Base-by-base conservation (phyloP, 2,113 vertebrate species). In the Ailuropoda melanoleuca region DNA sequence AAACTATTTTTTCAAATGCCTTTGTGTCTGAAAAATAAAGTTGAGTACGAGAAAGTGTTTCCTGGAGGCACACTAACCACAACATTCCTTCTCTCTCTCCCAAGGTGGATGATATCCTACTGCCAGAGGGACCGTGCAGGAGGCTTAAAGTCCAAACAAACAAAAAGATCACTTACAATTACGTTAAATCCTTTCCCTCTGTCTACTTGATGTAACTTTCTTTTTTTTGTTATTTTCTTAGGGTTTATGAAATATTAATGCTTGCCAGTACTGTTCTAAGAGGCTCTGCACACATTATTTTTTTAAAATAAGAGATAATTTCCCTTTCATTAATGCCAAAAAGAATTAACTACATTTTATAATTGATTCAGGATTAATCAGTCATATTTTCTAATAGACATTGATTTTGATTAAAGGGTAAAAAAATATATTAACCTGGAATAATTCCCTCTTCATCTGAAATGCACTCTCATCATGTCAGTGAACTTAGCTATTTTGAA, bases 371-470 rank as follows among this genome's bases (percentile, higher is more conserved):
- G 60, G 34, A 82, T 96, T 86, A 81, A 94, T 94, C 95, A 90
- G 50, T 82, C 64, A 84, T 70, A 83, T 82, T 95, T 93, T 96
- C 39, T 56, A 78, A 97, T 75, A 93, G 43, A 91, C 37, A 46
- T 70, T 83, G 53, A 87, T 95, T 95, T 95, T 97, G 48, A 95
- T 97, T 80, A 86, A 85, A 96, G 84, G 37, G 24, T 53, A 31
- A 82, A 93, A 86, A 53, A 58, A 94, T n/a, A n/a, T 48, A 58
- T 58, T 80, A 95, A 46, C 13, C 11, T 70, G 10, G 31, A 75
- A n/a, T 92, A 70, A 92, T 95, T 89, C 24, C 34, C 18, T 53
- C 87, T 97, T 96, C 21, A 62, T 88, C 75, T 80, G 26, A n/a
- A 53, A 53, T 18, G 15, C 21, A 82, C 2, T 72, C 2, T 86